A percentile compares a stretch with the other conserved stretches of the same genome.
These are phyloP conservation scores for Notechis scutatus DNA, from an alignment of 2,113 vertebrate genomes.

Conservation along the genomic window DNA sequence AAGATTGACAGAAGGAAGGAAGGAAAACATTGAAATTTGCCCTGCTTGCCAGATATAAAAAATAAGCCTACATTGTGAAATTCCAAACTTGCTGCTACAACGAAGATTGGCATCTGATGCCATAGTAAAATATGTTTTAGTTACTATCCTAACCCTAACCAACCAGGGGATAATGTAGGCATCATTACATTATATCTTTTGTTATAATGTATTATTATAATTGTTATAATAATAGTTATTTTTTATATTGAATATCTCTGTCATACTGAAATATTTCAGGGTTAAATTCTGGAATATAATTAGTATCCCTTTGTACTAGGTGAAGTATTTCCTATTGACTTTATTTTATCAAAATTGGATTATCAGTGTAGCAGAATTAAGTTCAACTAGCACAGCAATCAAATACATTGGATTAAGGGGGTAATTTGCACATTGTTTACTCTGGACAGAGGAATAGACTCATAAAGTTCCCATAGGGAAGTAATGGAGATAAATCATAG, in stretches of 20 bases:
- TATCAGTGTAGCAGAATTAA: not conserved
- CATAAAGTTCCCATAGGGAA: not conserved
- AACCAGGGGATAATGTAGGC: too few relatives aligned
- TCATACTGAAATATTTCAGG: not conserved
- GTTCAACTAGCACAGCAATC: not conserved
- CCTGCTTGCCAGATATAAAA: not conserved
- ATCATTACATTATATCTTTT: not conserved
- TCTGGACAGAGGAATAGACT: not conserved
- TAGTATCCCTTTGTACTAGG: not conserved
- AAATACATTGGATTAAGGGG: not conserved
- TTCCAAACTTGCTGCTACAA: not conserved
- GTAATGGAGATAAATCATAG: not conserved
- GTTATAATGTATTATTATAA: too few relatives aligned
- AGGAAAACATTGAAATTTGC: not conserved
- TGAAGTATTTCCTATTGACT: not conserved
- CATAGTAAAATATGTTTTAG: not conserved
- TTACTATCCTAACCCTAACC: not conserved
- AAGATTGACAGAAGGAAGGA: not conserved
- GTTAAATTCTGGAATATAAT: not conserved
- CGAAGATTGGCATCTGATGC: not conserved
- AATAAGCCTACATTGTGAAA: not conserved
- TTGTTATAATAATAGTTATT: not conserved
- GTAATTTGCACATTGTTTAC: not conserved
- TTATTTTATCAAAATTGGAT: not conserved
- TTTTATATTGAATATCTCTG: not conserved